Conservation (phyloP, 2,113 vertebrate genomes). For the Stomatorhinus ivindoensis region DNA sequence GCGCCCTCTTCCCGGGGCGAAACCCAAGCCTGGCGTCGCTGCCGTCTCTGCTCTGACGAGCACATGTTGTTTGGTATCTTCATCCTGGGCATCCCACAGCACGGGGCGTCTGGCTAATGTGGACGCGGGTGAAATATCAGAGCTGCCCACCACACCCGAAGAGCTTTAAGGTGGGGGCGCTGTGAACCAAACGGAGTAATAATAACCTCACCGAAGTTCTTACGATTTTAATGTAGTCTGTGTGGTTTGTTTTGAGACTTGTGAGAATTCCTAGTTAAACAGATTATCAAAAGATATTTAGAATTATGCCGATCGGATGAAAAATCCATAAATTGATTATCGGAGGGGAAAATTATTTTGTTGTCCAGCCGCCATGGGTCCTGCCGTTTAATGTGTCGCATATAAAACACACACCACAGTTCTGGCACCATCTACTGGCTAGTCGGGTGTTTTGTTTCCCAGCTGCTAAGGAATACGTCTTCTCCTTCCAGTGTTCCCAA, state of each 20-base stretch:
- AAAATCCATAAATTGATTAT: not conserved
- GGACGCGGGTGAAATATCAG: not conserved
- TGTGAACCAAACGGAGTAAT: not conserved
- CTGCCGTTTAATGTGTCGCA: not conserved
- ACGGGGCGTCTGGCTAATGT: not conserved
- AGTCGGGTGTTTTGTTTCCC: not conserved
- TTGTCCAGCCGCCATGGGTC: not conserved
- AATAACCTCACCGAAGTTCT: not conserved
- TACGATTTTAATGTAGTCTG: not conserved
- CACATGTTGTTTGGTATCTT: not conserved
- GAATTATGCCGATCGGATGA: not conserved
- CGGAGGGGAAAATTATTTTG: no score
- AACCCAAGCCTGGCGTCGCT: not conserved
- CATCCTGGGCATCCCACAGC: not conserved
- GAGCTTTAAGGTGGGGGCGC: not conserved
- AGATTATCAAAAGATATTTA: not conserved
- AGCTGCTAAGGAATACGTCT: not conserved
- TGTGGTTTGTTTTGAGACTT: not conserved
- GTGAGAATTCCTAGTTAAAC: not conserved
- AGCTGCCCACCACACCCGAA: not conserved
- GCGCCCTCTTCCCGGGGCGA: not conserved
- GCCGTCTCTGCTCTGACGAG: not conserved
- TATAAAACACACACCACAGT: not conserved
- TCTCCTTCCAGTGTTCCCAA: slow-evolving; percentile 76
- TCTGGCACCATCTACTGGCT: not conserved